Percentiles rank a stretch among this genome's conserved stretches.
phyloP scores from a whole-genome alignment of 2,113 vertebrate species.

The Egretta garzetta region DNA sequence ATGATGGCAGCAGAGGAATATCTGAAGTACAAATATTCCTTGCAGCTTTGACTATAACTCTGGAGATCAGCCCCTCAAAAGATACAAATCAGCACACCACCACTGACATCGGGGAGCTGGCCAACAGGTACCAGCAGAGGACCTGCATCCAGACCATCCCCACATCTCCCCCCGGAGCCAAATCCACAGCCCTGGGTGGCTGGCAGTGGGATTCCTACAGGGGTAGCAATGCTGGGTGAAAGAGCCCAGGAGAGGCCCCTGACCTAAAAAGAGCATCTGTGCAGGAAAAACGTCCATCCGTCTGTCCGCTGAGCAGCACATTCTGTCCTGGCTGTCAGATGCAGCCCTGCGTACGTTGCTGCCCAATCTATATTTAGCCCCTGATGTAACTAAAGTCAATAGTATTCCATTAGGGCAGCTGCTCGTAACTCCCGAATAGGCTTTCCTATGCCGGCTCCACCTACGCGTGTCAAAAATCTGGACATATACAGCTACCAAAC shows the following conservation, averaged over 20 bases:
- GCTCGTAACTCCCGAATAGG: constrained; percentile 36
- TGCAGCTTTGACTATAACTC: not conserved
- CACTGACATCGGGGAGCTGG: rapidly evolving
- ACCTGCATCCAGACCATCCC: not conserved
- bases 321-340: constrained; percentile 48
- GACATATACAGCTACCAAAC: constrained; percentile 52
- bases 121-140: not conserved
- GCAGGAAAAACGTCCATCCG: not conserved
- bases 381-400: constrained; percentile 70
- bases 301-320: constrained; percentile 29
- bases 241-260: not conserved
- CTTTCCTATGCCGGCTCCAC: not conserved
- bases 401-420: constrained; percentile 65
- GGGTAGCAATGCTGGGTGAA: rapidly evolving
- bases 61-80: not conserved
- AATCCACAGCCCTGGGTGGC: not conserved
- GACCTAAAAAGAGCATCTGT: not conserved
- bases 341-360: not conserved
- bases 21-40: not conserved
- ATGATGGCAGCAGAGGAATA: not conserved
- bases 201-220: rapidly evolving
- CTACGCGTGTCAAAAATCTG: constrained; percentile 14
- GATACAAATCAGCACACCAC: not conserved
- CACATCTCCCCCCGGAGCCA: rapidly evolving
- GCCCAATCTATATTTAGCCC: constrained; percentile 72